These are phyloP conservation scores for Drosophila orena DNA, from an alignment of 1,140 invertebrate genomes.

Conservation along the genomic window DNA sequence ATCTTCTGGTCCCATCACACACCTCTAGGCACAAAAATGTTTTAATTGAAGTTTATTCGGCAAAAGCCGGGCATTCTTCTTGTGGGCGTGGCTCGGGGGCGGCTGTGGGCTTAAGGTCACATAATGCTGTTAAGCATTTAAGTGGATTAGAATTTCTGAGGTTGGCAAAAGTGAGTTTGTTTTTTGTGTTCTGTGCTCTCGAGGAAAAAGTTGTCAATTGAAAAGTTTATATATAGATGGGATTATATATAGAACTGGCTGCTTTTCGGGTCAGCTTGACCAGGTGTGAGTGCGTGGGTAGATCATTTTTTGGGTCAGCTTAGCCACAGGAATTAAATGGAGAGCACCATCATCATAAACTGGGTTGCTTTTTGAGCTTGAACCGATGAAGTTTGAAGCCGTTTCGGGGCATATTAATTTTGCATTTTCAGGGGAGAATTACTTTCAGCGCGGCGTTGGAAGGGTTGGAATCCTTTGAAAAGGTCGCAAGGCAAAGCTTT, in stretches of 20 bases:
- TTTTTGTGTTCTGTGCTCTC: conserved; percentile 17
- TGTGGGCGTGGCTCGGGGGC: conserved; percentile 17
- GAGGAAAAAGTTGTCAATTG: conserved; percentile 73
- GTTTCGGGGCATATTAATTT: conserved; percentile 20
- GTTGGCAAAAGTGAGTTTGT: conserved; percentile 50
- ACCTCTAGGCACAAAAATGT: conserved; percentile 56
- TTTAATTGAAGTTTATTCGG: conserved; percentile 82
- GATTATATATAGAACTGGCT: conserved; percentile 21
- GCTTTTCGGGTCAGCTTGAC: conserved; percentile 8
- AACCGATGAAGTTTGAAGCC: conserved; percentile 14
- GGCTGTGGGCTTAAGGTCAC: conserved; percentile 34
- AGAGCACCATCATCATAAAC: conserved; percentile 12
- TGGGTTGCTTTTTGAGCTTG: conserved; percentile 16
- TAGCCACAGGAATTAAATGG: conserved; percentile 44
- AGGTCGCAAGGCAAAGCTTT: background rate
- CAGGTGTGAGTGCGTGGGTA: conserved; percentile 28
- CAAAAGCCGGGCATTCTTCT: conserved; percentile 49
- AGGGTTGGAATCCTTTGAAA: too few species aligned
- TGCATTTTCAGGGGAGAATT: background rate
- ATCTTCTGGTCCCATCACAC: conserved; percentile 52
- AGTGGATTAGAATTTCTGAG: conserved; percentile 80
- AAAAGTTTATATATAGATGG: conserved; percentile 64
- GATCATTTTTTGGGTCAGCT: conserved; percentile 66
- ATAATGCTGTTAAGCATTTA: conserved; percentile 81
- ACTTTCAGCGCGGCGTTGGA: background rate